Evolutionary conservation across 2,797 vertebrate genomes (phyloP).

Genomic region (Macropodus opercularis): DNA sequence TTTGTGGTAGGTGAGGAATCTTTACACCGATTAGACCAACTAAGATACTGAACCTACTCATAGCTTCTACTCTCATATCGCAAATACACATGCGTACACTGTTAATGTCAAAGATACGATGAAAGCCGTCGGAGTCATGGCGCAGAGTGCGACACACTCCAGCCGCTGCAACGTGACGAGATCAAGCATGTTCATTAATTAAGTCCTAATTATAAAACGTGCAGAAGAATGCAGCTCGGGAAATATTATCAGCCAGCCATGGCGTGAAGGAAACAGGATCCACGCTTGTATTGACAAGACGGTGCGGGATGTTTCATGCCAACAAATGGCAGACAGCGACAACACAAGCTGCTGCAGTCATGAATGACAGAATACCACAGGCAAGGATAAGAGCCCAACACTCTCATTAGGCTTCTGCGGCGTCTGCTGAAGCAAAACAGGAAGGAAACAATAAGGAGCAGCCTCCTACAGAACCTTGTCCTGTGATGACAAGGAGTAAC

Average conservation of each 20-base stretch:
- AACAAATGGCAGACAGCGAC: slow-evolving; percentile 46
- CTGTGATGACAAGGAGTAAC: neutral
- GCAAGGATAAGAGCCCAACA: slow-evolving; percentile 27
- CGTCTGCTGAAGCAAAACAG: slow-evolving; percentile 21
- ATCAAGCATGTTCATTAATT: slow-evolving; percentile 26
- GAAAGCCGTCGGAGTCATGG: neutral
- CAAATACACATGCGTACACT: neutral
- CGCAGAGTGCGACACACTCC: neutral
- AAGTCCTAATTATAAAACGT: slow-evolving; percentile 20
- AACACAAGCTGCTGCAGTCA: slow-evolving; percentile 56
- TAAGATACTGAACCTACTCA: slow-evolving; percentile 13
- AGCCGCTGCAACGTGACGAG: slow-evolving; percentile 4
- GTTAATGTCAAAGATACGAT: neutral
- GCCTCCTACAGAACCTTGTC: too few species aligned
- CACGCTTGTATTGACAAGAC: slow-evolving; percentile 29
- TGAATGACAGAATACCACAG: slow-evolving; percentile 47
- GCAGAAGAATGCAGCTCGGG: slow-evolving; percentile 1
- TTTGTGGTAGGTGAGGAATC: slow-evolving; percentile 37
- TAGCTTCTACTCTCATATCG: neutral
- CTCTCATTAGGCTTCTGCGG: slow-evolving; percentile 24
- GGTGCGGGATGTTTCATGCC: slow-evolving; percentile 48
- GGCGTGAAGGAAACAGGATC: slow-evolving; percentile 18
- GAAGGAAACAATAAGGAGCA: neutral
- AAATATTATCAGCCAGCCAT: slow-evolving; percentile 22
- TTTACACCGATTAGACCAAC: slow-evolving; percentile 39